phyloP scores from a whole-genome alignment of 2,888 invertebrate species.

The Autographa pulchrina region DNA sequence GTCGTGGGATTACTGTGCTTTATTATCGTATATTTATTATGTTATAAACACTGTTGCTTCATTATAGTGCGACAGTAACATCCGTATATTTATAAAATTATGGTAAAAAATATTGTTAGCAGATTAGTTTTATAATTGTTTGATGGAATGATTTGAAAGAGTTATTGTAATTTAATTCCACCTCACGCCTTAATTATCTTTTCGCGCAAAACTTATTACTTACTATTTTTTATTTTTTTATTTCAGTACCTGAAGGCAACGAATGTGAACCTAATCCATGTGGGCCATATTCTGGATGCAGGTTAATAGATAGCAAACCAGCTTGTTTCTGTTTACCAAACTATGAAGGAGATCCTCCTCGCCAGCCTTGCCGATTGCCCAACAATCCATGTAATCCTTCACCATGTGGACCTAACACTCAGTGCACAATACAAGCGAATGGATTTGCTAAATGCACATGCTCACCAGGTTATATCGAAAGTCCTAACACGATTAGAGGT shows the following conservation, averaged over 20 bases:
- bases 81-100: no score
- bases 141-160: no score
- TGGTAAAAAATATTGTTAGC: no score
- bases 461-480: slow-evolving; percentile 94
- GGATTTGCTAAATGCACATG: slow-evolving; percentile 97
- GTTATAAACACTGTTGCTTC: no score
- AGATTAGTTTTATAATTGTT: no score
- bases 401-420: slow-evolving; percentile 96
- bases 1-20: no score
- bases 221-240: slow-evolving; percentile 15
- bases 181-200: no score
- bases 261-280: slow-evolving; percentile 95
- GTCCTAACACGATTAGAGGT: slow-evolving; percentile 96
- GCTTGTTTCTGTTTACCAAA: slow-evolving; percentile 96
- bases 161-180: no score
- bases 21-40: no score
- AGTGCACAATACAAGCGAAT: slow-evolving; percentile 93
- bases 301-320: slow-evolving; percentile 92
- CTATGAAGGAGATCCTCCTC: slow-evolving; percentile 95
- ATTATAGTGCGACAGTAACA: no score
- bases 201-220: no score
- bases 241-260: slow-evolving; percentile 96
- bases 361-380: slow-evolving; percentile 92
- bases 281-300: slow-evolving; percentile 95
- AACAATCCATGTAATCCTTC: slow-evolving; percentile 95